Conservation (phyloP, 2,888 invertebrate species). For the Tipula confusa region DNA sequence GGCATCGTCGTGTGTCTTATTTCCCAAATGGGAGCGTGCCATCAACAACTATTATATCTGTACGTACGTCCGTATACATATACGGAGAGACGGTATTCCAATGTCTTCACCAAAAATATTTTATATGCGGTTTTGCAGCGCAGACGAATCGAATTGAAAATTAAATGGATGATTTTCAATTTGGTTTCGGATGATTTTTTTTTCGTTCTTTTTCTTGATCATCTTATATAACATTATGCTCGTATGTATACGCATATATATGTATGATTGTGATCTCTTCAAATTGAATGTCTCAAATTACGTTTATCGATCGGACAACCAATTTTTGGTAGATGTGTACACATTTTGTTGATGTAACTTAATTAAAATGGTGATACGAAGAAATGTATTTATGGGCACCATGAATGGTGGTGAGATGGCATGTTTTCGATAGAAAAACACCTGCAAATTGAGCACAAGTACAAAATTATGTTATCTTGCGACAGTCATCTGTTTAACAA, state of each 20-base stretch:
- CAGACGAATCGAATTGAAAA: slow-evolving; percentile 12
- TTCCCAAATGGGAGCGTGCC: slow-evolving; percentile 12
- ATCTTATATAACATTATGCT: not conserved
- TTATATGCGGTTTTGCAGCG: not conserved
- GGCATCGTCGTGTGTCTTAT: not conserved
- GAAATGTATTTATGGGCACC: not conserved
- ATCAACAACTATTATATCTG: not conserved
- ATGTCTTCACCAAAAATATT: slow-evolving; percentile 4
- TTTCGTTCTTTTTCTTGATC: not conserved
- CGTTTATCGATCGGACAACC: not conserved
- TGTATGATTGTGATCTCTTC: not conserved
- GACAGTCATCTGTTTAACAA: not conserved
- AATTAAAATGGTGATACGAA: slow-evolving; percentile 1
- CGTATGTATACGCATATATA: not conserved
- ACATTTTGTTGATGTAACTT: not conserved
- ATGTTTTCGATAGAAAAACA: not conserved
- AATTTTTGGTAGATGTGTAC: not conserved
- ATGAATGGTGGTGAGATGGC: not conserved
- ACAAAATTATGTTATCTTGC: not conserved
- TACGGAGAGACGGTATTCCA: not conserved
- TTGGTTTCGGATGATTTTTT: not conserved
- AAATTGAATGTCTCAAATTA: not conserved
- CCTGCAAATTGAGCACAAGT: not conserved
- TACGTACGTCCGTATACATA: not conserved
- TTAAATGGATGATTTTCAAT: slow-evolving; percentile 25